These are phyloP conservation scores for Hippocampus zosterae DNA, from an alignment of 2,113 vertebrate genomes.

Conservation along the genomic window DNA sequence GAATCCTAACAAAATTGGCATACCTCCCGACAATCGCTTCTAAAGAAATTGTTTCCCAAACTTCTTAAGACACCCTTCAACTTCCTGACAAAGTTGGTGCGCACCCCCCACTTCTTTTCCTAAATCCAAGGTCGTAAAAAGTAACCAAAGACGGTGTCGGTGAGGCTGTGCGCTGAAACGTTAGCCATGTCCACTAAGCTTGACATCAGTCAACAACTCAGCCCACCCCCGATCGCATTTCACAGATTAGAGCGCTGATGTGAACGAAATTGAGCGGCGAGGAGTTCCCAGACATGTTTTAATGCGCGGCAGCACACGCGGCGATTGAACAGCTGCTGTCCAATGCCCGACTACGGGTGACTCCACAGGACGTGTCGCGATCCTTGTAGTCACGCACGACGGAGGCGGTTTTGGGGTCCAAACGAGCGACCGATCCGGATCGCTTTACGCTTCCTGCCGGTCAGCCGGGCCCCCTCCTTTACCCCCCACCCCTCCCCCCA, in stretches of 20 bases:
- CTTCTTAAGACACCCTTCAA: background rate
- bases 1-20: too few species aligned
- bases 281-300: slow-evolving; percentile 1
- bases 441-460: background rate
- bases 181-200: background rate
- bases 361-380: background rate
- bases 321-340: background rate
- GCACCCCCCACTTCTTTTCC: background rate
- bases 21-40: too few species aligned
- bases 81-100: background rate
- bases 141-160: background rate
- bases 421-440: background rate
- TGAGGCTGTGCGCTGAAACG: background rate
- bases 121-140: background rate
- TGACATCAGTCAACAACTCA: background rate
- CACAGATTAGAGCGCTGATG: background rate
- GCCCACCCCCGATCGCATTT: background rate
- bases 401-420: background rate
- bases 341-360: background rate
- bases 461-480: too few species aligned
- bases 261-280: background rate
- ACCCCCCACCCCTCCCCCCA: too few species aligned
- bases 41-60: background rate
- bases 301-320: background rate
- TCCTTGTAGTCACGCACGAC: background rate